phyloP scores from a whole-genome alignment of 2,113 vertebrate genomes.

The Bubalus kerabau region DNA sequence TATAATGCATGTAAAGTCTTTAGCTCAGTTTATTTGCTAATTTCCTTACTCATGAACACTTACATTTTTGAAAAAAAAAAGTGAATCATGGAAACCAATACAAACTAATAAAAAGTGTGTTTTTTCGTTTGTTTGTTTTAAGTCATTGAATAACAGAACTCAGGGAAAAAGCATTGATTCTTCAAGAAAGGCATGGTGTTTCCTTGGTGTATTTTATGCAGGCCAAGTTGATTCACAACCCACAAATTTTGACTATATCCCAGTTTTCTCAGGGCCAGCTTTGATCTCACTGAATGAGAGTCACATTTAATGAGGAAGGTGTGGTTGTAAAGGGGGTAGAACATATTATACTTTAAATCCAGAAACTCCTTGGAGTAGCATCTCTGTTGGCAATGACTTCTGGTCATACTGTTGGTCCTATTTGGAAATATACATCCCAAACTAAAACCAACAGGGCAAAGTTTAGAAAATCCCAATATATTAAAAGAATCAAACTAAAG shows the following conservation, averaged over 20 bases:
- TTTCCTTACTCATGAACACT: not conserved
- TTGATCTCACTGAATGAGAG: not conserved
- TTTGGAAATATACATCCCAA: conserved; percentile 7
- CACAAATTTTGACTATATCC: not conserved
- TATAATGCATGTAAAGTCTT: not conserved
- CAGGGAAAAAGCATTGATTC: not conserved
- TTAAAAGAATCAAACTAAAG: conserved; percentile 37
- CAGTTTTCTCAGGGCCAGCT: not conserved
- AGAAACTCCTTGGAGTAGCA: not conserved
- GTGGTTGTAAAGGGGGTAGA: not conserved
- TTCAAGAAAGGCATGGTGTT: not conserved
- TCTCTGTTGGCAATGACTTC: not conserved
- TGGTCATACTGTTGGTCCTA: not conserved
- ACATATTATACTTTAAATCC: not conserved
- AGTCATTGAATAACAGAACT: not conserved
- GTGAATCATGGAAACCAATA: not conserved
- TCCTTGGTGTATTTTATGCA: not conserved
- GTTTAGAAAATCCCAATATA: conserved; percentile 39
- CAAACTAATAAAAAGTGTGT: not conserved
- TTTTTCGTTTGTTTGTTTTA: not conserved
- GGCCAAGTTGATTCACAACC: not conserved
- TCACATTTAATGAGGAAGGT: not conserved
- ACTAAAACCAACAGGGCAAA: conserved; percentile 17
- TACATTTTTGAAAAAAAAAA: not conserved
- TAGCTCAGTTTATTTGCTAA: not conserved